These are phyloP conservation scores for Arizona elegans DNA, from an alignment of 2,113 vertebrate genomes.

Conservation along the genomic window DNA sequence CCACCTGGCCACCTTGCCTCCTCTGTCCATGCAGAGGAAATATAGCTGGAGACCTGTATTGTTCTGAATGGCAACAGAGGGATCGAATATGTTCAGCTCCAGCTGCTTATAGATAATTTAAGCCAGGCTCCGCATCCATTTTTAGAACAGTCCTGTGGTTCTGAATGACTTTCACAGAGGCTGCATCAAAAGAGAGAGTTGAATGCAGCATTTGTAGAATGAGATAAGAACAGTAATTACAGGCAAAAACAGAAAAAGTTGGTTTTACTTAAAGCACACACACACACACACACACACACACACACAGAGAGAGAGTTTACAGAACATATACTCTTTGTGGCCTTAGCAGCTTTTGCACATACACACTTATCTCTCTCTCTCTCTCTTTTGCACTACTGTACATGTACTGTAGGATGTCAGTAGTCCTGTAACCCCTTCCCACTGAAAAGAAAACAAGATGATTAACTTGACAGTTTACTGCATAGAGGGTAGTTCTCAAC, in stretches of 20 bases:
- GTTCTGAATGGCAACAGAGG: slow-evolving; percentile 6
- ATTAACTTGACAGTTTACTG: not conserved
- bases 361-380: not conserved
- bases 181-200: not conserved
- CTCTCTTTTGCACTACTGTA: not conserved
- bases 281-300: not conserved
- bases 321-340: not conserved
- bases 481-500: not conserved
- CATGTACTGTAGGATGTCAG: not conserved
- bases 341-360: not conserved
- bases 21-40: slow-evolving; percentile 7
- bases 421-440: not conserved
- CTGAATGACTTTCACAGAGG: not conserved
- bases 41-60: not conserved
- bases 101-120: not conserved
- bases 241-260: not conserved
- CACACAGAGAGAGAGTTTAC: not conserved
- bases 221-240: slow-evolving; percentile 13
- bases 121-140: not conserved
- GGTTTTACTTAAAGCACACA: not conserved
- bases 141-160: not conserved
- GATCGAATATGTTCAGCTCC: slow-evolving; percentile 8
- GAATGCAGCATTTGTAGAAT: slow-evolving; percentile 12
- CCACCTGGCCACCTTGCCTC: not conserved
- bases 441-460: not conserved